Conservation (phyloP, 2,888 invertebrate species). For the Phortica okadai region DNA sequence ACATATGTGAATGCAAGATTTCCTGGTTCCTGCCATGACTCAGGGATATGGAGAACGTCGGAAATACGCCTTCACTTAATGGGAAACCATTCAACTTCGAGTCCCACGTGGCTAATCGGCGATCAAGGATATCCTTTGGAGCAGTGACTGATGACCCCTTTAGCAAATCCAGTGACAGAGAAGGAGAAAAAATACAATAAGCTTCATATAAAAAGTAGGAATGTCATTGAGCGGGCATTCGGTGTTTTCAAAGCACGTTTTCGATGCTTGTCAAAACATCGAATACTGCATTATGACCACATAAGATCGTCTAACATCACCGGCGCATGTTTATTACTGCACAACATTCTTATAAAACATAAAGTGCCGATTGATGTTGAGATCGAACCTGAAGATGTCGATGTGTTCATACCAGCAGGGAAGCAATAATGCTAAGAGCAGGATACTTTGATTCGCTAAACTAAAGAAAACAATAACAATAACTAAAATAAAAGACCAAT, state of each 20-base stretch:
- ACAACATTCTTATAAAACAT: background rate
- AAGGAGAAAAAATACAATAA: slow-evolving; percentile 32
- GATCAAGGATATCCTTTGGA: too few species aligned
- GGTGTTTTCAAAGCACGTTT: slow-evolving; percentile 13
- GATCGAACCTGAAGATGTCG: background rate
- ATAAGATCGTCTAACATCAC: background rate
- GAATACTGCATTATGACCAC: background rate
- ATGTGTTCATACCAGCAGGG: background rate
- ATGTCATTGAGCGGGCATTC: slow-evolving; percentile 31
- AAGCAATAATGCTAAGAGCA: too few species aligned
- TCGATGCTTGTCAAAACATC: background rate
- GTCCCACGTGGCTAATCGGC: too few species aligned
- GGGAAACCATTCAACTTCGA: too few species aligned
- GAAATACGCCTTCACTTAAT: too few species aligned
- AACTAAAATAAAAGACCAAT: too few species aligned
- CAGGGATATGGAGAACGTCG: too few species aligned
- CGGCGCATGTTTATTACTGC: background rate
- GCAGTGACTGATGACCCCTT: too few species aligned
- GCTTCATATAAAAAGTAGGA: slow-evolving; percentile 34
- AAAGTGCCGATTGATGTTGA: background rate
- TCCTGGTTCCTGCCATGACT: slow-evolving; percentile 6
- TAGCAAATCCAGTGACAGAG: background rate
- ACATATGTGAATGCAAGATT: slow-evolving; percentile 36
- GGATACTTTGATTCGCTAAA: too few species aligned
- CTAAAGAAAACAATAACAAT: too few species aligned